Percentiles rank a stretch among this genome's conserved stretches.
Conservation (phyloP, 2,888 invertebrate species). For the Epistrophe eligans region DNA sequence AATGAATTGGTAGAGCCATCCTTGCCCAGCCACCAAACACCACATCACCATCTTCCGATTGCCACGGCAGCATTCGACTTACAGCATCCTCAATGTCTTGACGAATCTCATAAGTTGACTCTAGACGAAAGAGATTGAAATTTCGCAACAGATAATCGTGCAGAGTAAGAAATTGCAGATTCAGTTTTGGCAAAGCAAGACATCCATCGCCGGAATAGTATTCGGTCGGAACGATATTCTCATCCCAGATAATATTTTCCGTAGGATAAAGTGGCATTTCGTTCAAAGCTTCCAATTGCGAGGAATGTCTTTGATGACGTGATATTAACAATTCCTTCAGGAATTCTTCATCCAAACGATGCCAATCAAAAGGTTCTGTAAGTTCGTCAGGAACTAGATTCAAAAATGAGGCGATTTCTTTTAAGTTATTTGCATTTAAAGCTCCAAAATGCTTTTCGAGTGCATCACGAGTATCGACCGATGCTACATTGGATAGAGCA, state of each 20-base stretch:
- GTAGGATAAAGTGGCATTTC: slow-evolving; percentile 99
- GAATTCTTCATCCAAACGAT: slow-evolving; percentile 91
- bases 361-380: slow-evolving; percentile 88
- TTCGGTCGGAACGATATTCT: slow-evolving; percentile 98
- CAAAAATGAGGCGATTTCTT: slow-evolving; percentile 93
- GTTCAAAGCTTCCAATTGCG: slow-evolving; percentile 97
- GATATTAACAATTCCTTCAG: slow-evolving; percentile 94
- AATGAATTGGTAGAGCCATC: slow-evolving; percentile 97
- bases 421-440: slow-evolving; percentile 90
- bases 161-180: slow-evolving; percentile 98
- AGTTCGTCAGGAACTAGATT: slow-evolving; percentile 92
- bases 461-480: slow-evolving; percentile 94
- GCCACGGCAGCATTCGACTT: slow-evolving; percentile 97
- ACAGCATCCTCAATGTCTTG: slow-evolving; percentile 99
- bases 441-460: slow-evolving; percentile 91
- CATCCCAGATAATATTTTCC: slow-evolving; percentile 99
- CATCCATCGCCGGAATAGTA: slow-evolving; percentile 98
- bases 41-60: slow-evolving; percentile 92
- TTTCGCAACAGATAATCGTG: slow-evolving; percentile 99
- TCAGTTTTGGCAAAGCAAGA: slow-evolving; percentile 97
- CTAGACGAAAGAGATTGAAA: slow-evolving; percentile 98
- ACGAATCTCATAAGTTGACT: slow-evolving; percentile 97
- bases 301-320: slow-evolving; percentile 93
- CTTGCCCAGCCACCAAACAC: slow-evolving; percentile 99
- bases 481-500: slow-evolving; percentile 96